Percentiles rank a stretch among this genome's conserved stretches.
These are phyloP conservation scores for Thalpophila matura DNA, from an alignment of 2,888 invertebrate genomes.

Conservation along the genomic window DNA sequence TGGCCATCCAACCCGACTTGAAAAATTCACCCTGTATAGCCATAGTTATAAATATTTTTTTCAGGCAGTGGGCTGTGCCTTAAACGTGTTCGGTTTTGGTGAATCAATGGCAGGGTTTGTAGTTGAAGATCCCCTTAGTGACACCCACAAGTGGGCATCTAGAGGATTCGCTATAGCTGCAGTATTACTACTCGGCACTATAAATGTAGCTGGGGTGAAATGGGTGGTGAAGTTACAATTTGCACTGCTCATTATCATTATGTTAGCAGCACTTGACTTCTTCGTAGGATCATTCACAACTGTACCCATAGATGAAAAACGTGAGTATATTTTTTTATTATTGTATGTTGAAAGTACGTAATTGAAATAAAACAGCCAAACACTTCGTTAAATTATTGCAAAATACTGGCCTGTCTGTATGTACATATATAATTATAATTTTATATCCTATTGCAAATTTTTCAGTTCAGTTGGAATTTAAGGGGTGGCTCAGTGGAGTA, in stretches of 20 bases:
- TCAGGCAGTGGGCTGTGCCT: conserved; percentile 98
- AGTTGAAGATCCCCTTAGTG: conserved; percentile 87
- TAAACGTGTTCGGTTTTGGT: conserved; percentile 99
- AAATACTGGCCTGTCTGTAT: too few relatives aligned
- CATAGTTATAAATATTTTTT: conserved; percentile 3
- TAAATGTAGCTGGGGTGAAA: conserved; percentile 99
- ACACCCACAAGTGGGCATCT: conserved; percentile 93
- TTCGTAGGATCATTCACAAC: conserved; percentile 97
- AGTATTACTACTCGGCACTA: conserved; percentile 95
- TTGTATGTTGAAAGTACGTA: background rate
- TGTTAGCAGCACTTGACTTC: conserved; percentile 97
- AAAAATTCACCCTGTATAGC: too few relatives aligned
- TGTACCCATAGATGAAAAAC: conserved; percentile 84
- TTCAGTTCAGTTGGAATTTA: conserved; percentile 91
- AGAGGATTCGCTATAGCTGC: conserved; percentile 97
- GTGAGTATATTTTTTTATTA: conserved; percentile 85
- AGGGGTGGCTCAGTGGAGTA: conserved; percentile 96
- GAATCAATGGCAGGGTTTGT: conserved; percentile 98
- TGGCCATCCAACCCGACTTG: too few relatives aligned
- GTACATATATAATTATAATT: too few relatives aligned
- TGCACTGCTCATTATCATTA: conserved; percentile 95
- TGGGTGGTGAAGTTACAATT: conserved; percentile 99
- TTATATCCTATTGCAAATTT: background rate
- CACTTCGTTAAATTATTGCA: background rate
- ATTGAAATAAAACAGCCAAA: background rate